Percentiles rank a stretch among this genome's conserved stretches.
Conservation (phyloP, 2,888 invertebrate species). For the Ephialtes manifestator region DNA sequence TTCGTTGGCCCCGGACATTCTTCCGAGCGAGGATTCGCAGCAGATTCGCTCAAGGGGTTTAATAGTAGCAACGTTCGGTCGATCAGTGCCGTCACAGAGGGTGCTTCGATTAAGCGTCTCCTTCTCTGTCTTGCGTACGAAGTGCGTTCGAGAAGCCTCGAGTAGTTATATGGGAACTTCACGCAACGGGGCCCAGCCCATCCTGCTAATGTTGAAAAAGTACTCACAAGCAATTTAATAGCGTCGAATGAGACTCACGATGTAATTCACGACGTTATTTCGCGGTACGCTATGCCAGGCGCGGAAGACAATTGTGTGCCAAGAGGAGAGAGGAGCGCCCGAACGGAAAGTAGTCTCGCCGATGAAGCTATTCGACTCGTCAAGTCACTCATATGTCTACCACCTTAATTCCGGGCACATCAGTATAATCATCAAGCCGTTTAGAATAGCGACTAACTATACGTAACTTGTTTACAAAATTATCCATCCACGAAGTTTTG, state of each 20-base stretch:
- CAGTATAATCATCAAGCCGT: neutral
- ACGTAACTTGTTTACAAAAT: slow-evolving; percentile 36
- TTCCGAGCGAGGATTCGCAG: slow-evolving; percentile 43
- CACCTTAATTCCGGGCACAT: slow-evolving; percentile 32
- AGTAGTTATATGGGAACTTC: slow-evolving; percentile 73
- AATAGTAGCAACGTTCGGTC: slow-evolving; percentile 66
- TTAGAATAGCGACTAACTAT: slow-evolving; percentile 10
- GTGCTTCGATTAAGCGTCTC: slow-evolving; percentile 75
- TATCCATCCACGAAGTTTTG: slow-evolving; percentile 37
- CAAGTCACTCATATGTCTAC: slow-evolving; percentile 24
- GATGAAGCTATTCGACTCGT: slow-evolving; percentile 62
- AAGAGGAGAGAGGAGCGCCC: slow-evolving; percentile 48
- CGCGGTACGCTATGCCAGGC: slow-evolving; percentile 34
- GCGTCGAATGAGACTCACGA: slow-evolving; percentile 69
- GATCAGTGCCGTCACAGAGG: slow-evolving; percentile 78
- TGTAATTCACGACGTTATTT: slow-evolving; percentile 59
- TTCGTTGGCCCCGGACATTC: slow-evolving; percentile 56
- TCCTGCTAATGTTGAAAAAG: slow-evolving; percentile 74
- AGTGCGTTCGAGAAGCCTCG: slow-evolving; percentile 49
- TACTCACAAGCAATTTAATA: slow-evolving; percentile 71
- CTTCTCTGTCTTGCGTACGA: slow-evolving; percentile 29
- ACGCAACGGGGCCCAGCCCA: slow-evolving; percentile 75
- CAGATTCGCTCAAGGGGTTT: slow-evolving; percentile 56
- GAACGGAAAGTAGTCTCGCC: slow-evolving; percentile 52
- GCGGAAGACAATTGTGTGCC: slow-evolving; percentile 45